Evolutionary conservation across 2,797 vertebrate genomes (phyloP).

Genomic region (Diplodus sargus): DNA sequence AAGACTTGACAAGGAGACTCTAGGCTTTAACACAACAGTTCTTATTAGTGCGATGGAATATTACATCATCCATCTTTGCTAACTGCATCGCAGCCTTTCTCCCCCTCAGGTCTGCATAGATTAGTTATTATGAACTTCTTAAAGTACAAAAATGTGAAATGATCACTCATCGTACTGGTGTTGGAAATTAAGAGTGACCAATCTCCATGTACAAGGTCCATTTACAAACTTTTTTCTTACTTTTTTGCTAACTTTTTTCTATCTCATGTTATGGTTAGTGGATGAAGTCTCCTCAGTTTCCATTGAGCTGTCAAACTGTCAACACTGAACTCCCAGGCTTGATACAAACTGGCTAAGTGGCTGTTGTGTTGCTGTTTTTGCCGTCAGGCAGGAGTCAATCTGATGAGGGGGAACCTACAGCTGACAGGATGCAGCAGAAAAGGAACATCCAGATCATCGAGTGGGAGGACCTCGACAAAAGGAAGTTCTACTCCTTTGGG

Average conservation of each 20-base stretch:
- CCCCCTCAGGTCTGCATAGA: too few relatives aligned
- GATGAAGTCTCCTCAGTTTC: background rate
- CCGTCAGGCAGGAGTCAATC: slow-evolving; percentile 62
- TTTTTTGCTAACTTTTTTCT: too few relatives aligned
- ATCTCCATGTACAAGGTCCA: background rate
- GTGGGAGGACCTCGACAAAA: slow-evolving; percentile 99
- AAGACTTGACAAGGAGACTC: too few relatives aligned
- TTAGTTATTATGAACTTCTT: too few relatives aligned
- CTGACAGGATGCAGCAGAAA: slow-evolving; percentile 82
- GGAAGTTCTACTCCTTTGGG: slow-evolving; percentile 96
- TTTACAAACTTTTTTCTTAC: background rate
- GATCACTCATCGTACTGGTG: too few relatives aligned
- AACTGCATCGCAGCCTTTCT: too few relatives aligned
- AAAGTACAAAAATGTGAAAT: too few relatives aligned
- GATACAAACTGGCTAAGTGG: background rate
- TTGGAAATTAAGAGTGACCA: too few relatives aligned
- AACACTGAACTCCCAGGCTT: background rate
- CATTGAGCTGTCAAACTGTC: background rate
- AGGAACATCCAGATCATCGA: slow-evolving; percentile 99
- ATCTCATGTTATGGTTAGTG: background rate
- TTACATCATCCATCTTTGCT: too few relatives aligned
- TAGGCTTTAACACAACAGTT: too few relatives aligned
- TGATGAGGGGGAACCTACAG: slow-evolving; percentile 59
- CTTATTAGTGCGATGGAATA: too few relatives aligned
- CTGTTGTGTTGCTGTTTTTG: slow-evolving; percentile 1